Evolutionary conservation across 2,888 invertebrate genomes (phyloP), one percentile per base, ranked within the genome.

Genomic region (Watsonalla cultraria): DNA sequence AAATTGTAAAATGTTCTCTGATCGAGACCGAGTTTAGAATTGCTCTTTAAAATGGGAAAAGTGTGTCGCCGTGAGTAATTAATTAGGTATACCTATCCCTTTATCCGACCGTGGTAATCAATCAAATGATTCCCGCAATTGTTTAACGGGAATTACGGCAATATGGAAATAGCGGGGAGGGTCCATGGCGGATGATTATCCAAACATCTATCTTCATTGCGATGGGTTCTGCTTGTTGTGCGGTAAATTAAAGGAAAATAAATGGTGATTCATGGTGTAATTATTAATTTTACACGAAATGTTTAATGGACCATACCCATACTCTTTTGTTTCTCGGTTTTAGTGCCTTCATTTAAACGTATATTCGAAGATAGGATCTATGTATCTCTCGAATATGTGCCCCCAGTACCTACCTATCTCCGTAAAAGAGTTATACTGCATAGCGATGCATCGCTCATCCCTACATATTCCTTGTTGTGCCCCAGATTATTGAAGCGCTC

Each of bases 81-180:
- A 79, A 79, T 77, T 70, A 75, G 68, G 54, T 46, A 57, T 52
- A 58, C 55, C 57, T 60, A 56, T 57, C 58, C 56, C 59, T 59
- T 9, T 15, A 49, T 9, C 37, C 37, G 60, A 55, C 61, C 54
- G 57, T 46, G 54, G 72, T 65, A 70, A 80, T 80, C 80, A 75
- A 80, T 79, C 80, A 80, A 73, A 59, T 65, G 65, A 72, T 69
- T 68, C 65, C 57, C 58, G 66, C 70, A 64, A 77, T 79, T 80
- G 77, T 80, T 78, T 76, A 24, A 63, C 66, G 63, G 68, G 66
- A 72, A 74, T 70, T 71, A 70, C 69, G 65, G 65, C 66, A 64
- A 68, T 66, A 68, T 68, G 64, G 66, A 54, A 53, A 55, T 55
- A 54, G 56, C 52, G 35, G 53, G 51, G 15, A 33, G 51, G 45